Conservation (phyloP, 2,113 vertebrate species). For the Meles meles region DNA sequence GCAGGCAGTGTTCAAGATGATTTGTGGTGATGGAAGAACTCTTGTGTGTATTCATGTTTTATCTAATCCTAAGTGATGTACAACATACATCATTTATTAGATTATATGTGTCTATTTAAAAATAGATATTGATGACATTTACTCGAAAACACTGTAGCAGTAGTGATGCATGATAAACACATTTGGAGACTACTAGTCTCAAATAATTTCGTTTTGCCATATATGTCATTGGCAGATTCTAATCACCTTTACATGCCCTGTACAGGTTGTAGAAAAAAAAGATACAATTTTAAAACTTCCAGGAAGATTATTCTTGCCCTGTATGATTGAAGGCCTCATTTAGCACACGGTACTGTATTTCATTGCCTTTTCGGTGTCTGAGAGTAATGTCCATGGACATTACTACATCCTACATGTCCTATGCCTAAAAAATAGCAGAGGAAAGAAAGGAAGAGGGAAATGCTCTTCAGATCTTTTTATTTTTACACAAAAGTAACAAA, state of each 20-base stretch:
- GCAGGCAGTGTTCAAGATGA: background rate
- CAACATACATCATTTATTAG: background rate
- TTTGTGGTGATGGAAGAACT: background rate
- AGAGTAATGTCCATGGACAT: background rate
- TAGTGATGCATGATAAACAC: background rate
- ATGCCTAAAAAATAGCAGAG: background rate
- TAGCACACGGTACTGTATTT: background rate
- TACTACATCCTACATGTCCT: fast-evolving
- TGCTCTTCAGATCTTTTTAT: slow-evolving; percentile 22
- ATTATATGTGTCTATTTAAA: background rate
- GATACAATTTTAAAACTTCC: background rate
- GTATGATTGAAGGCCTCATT: background rate
- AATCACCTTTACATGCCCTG: fast-evolving
- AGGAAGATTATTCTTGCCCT: background rate
- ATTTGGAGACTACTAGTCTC: background rate
- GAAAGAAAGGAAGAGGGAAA: background rate
- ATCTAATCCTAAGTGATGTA: background rate
- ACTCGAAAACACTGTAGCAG: background rate
- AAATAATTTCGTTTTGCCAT: background rate
- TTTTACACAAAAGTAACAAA: slow-evolving; percentile 47
- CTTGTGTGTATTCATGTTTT: background rate
- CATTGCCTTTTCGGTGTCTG: background rate
- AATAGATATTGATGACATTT: background rate
- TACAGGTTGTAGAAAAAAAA: background rate
- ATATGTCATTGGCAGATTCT: background rate